A percentile compares a stretch with the other conserved stretches of the same genome.
phyloP scores from a whole-genome alignment of 2,888 invertebrate genomes.

The Antheraea yamamai region DNA sequence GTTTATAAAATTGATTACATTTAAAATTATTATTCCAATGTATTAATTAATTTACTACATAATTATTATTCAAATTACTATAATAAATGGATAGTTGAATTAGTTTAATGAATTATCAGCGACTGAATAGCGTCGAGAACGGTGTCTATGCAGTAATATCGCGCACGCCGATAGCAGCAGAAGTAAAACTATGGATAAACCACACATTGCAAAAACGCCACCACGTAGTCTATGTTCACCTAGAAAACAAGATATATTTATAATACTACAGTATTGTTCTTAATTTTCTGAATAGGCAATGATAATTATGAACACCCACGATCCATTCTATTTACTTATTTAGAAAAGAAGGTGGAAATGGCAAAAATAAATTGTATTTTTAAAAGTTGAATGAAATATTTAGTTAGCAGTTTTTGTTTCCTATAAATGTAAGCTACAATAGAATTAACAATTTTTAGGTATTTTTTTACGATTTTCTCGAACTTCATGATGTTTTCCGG shows the following conservation, averaged over 20 bases:
- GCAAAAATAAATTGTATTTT: too few species aligned
- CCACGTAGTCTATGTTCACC: constrained; percentile 78
- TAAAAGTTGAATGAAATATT: too few species aligned
- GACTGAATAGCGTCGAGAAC: constrained; percentile 48
- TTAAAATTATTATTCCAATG: background rate
- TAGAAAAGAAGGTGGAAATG: too few species aligned
- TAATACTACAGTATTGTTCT: background rate
- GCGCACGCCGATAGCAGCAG: constrained; percentile 76
- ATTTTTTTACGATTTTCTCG: too few species aligned
- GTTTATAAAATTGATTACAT: background rate
- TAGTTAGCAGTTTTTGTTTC: too few species aligned
- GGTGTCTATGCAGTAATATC: constrained; percentile 69
- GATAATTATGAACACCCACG: too few species aligned
- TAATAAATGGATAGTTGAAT: constrained; percentile 2
- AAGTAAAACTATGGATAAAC: constrained; percentile 75
- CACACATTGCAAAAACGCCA: constrained; percentile 83
- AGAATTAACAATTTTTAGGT: too few species aligned
- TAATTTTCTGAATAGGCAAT: too few species aligned
- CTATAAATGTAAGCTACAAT: too few species aligned
- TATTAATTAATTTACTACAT: too few species aligned
- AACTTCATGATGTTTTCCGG: too few species aligned
- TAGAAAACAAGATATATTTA: constrained; percentile 36
- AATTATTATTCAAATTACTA: background rate
- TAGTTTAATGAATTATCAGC: constrained; percentile 44
- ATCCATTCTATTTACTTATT: too few species aligned